phyloP scores from a whole-genome alignment of 2,888 invertebrate genomes.

The Stramonita haemastoma region DNA sequence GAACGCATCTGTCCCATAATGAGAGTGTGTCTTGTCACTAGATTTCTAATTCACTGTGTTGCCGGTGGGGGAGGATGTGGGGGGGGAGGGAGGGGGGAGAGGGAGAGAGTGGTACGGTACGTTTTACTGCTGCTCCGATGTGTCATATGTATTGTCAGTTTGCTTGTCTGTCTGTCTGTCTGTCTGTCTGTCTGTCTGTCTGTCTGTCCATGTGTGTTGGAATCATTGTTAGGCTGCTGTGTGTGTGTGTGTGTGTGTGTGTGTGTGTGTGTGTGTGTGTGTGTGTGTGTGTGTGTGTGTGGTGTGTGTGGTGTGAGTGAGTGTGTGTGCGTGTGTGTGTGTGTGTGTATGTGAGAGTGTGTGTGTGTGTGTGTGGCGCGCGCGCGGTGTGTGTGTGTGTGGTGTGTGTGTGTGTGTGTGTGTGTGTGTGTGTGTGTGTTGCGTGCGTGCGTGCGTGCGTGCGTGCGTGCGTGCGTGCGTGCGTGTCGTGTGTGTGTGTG shows the following conservation, averaged over 20 bases:
- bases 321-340: background rate
- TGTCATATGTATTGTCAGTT: background rate
- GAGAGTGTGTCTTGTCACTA: background rate
- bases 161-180: background rate
- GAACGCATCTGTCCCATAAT: background rate
- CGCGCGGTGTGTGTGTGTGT: background rate
- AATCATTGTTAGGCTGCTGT: background rate
- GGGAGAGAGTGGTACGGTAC: no score
- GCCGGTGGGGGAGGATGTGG: background rate
- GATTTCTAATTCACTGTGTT: background rate
- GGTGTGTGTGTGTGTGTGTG: background rate
- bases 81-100: background rate
- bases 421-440: no score
- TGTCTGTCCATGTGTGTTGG: background rate
- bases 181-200: background rate
- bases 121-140: background rate
- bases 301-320: background rate
- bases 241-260: slow-evolving; percentile 1
- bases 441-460: background rate
- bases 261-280: background rate
- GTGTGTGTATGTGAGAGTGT: background rate
- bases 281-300: background rate
- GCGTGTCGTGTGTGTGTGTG: background rate
- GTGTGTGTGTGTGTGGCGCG: background rate
- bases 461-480: background rate